These are phyloP conservation scores for Tupaia tana DNA, from an alignment of 2,113 vertebrate species.

Conservation along the genomic window DNA sequence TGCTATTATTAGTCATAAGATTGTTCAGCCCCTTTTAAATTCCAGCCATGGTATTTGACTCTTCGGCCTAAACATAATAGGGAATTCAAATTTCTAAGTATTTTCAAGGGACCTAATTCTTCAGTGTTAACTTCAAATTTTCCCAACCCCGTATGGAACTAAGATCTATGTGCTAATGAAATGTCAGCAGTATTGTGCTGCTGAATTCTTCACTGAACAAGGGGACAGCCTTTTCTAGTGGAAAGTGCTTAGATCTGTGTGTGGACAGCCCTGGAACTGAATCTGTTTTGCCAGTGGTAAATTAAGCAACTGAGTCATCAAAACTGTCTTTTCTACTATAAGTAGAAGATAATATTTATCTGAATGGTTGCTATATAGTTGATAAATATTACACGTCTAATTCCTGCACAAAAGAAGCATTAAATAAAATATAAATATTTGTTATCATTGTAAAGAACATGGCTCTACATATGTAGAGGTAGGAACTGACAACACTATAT, in stretches of 20 bases:
- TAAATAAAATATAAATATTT: constrained; percentile 1
- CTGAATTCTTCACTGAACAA: neutral
- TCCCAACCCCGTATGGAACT: neutral
- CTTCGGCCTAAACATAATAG: constrained; percentile 55
- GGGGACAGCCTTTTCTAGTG: neutral
- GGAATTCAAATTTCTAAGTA: constrained; percentile 62
- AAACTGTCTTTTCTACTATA: neutral
- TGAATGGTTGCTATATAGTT: neutral
- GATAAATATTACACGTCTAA: neutral
- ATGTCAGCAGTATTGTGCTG: neutral
- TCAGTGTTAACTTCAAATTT: constrained; percentile 45
- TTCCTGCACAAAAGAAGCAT: constrained; percentile 18
- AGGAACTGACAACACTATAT: constrained; percentile 15
- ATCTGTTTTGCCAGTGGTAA: neutral
- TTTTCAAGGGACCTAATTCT: constrained; percentile 61
- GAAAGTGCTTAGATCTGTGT: neutral
- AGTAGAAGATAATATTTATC: constrained; percentile 23
- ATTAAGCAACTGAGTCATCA: neutral
- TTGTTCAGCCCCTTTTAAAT: constrained; percentile 71
- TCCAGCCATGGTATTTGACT: constrained; percentile 70
- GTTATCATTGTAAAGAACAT: neutral
- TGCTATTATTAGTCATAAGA: constrained; percentile 81
- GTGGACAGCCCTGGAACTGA: neutral
- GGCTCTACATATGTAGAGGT: neutral
- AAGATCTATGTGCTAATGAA: neutral